Evolutionary conservation across 2,888 invertebrate genomes (phyloP).

Genomic region (Cosmorhoe ocellata): DNA sequence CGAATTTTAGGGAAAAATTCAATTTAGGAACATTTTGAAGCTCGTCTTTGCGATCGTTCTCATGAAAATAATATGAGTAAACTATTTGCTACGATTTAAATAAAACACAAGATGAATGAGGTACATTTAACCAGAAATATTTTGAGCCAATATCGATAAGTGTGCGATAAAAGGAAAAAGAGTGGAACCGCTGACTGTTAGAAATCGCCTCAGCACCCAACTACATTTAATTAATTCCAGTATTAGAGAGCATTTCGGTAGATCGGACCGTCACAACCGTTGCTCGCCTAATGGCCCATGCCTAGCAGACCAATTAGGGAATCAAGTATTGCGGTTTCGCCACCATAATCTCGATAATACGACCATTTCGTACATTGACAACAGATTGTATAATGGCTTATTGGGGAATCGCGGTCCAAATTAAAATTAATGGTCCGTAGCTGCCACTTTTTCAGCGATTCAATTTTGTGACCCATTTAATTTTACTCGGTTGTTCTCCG

Average conservation of each 20-base stretch:
- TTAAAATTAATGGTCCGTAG: conserved; percentile 18
- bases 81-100: no score
- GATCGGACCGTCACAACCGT: conserved; percentile 2
- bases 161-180: no score
- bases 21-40: no score
- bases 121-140: no score
- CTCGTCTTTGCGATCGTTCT: no score
- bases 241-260: not conserved
- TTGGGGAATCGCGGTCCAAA: conserved; percentile 11
- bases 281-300: conserved; percentile 6
- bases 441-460: conserved; percentile 17
- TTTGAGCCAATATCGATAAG: no score
- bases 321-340: conserved; percentile 7
- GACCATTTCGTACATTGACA: conserved; percentile 10
- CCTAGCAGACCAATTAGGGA: conserved; percentile 12
- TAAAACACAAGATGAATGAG: no score
- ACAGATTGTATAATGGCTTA: conserved; percentile 19
- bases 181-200: no score
- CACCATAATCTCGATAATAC: conserved; percentile 14
- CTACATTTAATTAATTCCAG: conserved; percentile 4
- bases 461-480: conserved; percentile 18
- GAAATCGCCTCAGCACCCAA: not conserved
- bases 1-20: no score
- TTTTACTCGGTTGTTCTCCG: conserved; percentile 6
- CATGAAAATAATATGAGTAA: no score